phyloP scores from a whole-genome alignment of 2,113 vertebrate genomes.

The Hepsetus odoe region DNA sequence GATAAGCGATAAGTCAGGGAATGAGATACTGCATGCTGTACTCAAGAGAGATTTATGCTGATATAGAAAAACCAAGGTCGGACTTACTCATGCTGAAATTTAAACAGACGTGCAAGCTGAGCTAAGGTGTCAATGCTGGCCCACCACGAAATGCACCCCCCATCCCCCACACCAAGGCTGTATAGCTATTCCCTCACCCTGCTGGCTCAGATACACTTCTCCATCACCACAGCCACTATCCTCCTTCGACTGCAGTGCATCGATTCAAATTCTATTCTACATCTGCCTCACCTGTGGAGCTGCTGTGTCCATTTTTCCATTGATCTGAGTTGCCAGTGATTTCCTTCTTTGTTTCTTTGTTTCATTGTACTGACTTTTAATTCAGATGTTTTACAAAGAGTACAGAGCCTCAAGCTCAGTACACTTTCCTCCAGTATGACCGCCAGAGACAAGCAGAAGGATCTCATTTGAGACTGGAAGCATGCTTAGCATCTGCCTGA shows the following conservation, averaged over 20 bases:
- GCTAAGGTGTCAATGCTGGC: constrained; percentile 29
- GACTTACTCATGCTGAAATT: constrained; percentile 54
- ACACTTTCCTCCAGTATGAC: not conserved
- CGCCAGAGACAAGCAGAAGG: not conserved
- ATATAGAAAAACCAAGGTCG: constrained; percentile 54
- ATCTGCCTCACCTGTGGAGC: constrained; percentile 62
- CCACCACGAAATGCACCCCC: too few relatives aligned
- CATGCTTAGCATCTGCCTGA: not conserved
- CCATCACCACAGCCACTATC: constrained; percentile 47
- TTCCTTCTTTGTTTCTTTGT: constrained; percentile 30
- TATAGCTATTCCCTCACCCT: constrained; percentile 26
- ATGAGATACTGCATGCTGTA: constrained; percentile 45
- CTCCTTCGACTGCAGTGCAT: constrained; percentile 40
- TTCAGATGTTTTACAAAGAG: constrained; percentile 20
- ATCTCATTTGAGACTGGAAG: constrained; percentile 3
- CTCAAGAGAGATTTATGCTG: constrained; percentile 58
- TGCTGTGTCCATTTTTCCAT: constrained; percentile 40
- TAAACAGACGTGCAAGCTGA: constrained; percentile 48
- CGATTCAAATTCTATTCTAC: constrained; percentile 50
- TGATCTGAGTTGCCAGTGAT: constrained; percentile 44
- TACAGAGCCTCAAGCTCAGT: constrained; percentile 3
- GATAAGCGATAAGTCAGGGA: constrained; percentile 50
- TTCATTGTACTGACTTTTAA: not conserved
- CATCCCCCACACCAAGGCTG: not conserved
- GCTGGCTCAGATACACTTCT: constrained; percentile 42